phyloP scores from a whole-genome alignment of 2,797 vertebrate species.

The Karalla daura region DNA sequence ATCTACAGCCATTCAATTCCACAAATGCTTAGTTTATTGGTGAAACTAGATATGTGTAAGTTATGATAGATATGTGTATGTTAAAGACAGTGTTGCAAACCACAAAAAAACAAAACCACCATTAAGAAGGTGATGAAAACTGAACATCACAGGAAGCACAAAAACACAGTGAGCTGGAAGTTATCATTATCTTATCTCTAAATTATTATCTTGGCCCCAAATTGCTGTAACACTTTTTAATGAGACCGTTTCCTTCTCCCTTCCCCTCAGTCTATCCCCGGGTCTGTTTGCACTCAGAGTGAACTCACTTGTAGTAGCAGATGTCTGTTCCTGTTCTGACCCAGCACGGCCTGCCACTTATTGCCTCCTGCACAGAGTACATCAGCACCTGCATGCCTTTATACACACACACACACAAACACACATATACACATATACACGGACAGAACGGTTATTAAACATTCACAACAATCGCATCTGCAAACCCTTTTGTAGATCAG shows the following conservation, averaged over 20 bases:
- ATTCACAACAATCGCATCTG: background rate
- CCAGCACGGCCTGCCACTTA: slow-evolving; percentile 91
- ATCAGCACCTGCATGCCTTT: slow-evolving; percentile 98
- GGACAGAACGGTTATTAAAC: slow-evolving; percentile 37
- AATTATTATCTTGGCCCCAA: background rate
- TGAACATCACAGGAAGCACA: background rate
- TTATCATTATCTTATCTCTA: background rate
- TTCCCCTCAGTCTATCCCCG: background rate
- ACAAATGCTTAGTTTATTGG: background rate
- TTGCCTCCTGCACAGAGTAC: slow-evolving; percentile 98
- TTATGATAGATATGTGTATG: background rate
- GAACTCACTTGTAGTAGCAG: slow-evolving; percentile 98
- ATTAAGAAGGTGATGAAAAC: background rate
- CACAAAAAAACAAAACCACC: background rate
- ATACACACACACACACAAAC: slow-evolving; percentile 72
- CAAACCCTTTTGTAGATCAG: background rate
- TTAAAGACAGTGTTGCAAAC: background rate
- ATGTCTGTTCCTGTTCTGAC: slow-evolving; percentile 93
- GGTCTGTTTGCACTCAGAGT: background rate
- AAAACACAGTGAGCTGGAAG: background rate
- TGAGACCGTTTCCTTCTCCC: background rate
- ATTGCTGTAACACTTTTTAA: background rate
- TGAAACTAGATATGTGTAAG: background rate
- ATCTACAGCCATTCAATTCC: background rate
- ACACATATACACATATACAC: background rate